Evolutionary conservation across 1,140 invertebrate genomes (phyloP).

Genomic region (Listronotus oregonensis): DNA sequence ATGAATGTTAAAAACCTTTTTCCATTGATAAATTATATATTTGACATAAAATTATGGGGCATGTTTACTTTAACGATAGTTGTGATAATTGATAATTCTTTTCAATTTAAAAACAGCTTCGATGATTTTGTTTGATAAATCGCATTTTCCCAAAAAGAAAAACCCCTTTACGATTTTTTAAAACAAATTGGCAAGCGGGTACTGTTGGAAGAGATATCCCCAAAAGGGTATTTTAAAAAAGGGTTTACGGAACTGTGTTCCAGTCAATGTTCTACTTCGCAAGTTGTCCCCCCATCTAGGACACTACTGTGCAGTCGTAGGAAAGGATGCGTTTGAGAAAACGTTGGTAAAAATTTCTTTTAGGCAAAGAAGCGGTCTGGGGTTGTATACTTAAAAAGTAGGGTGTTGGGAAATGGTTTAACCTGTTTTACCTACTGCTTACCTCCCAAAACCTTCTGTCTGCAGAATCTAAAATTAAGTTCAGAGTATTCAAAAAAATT

Average conservation of each 20-base stretch:
- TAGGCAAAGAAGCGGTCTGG: too few relatives aligned
- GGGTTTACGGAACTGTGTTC: slow-evolving; percentile 69
- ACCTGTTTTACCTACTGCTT: slow-evolving; percentile 7
- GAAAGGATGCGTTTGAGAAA: slow-evolving; percentile 65
- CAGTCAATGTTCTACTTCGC: slow-evolving; percentile 69
- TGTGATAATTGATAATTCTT: too few relatives aligned
- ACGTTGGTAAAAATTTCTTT: slow-evolving; percentile 67
- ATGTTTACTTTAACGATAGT: too few relatives aligned
- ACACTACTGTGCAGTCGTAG: slow-evolving; percentile 71
- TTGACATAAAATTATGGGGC: too few relatives aligned
- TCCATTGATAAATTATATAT: too few relatives aligned
- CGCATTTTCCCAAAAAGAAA: not conserved
- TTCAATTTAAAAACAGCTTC: too few relatives aligned
- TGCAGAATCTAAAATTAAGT: too few relatives aligned
- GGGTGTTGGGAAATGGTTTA: not conserved
- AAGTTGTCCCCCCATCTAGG: slow-evolving; percentile 75
- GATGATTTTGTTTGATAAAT: not conserved
- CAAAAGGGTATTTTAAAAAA: slow-evolving; percentile 70
- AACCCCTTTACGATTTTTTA: slow-evolving; percentile 35
- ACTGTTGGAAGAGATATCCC: slow-evolving; percentile 70
- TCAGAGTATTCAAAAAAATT: too few relatives aligned
- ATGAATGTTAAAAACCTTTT: too few relatives aligned
- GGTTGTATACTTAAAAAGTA: not conserved
- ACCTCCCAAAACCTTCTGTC: not conserved
- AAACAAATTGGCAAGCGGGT: slow-evolving; percentile 80